Evolutionary conservation across 92 coral and sea anemone genomes (phyloP).

Genomic region (Paramuricea clavata): DNA sequence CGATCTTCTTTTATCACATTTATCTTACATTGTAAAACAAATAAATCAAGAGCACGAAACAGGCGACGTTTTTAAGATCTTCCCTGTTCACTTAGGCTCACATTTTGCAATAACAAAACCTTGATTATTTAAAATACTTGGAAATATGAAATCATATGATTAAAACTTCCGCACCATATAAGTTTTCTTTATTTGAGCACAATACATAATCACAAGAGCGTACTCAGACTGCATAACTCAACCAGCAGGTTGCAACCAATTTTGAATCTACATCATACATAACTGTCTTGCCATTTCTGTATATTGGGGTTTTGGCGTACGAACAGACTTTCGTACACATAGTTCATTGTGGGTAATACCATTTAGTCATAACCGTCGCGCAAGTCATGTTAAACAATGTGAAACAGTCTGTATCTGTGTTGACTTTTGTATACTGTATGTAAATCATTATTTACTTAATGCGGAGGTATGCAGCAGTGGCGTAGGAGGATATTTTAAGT

Average conservation of each 20-base stretch:
- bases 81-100: neutral
- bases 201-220: neutral
- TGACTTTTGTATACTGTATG: too few relatives aligned
- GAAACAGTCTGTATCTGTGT: too few relatives aligned
- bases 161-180: neutral
- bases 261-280: too few relatives aligned
- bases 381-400: too few relatives aligned
- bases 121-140: neutral
- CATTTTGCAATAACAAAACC: neutral
- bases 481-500: too few relatives aligned
- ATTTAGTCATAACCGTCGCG: too few relatives aligned
- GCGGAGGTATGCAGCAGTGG: too few relatives aligned
- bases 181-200: neutral
- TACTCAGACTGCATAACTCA: neutral
- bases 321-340: too few relatives aligned
- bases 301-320: too few relatives aligned
- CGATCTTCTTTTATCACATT: neutral
- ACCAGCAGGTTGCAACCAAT: neutral
- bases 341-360: too few relatives aligned
- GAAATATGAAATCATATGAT: neutral
- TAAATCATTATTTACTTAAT: too few relatives aligned
- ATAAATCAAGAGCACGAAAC: neutral
- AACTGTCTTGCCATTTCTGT: too few relatives aligned
- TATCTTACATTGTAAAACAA: neutral
- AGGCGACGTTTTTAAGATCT: neutral